phyloP scores from a whole-genome alignment of 2,888 invertebrate genomes.

The Penaeus monodon region DNA sequence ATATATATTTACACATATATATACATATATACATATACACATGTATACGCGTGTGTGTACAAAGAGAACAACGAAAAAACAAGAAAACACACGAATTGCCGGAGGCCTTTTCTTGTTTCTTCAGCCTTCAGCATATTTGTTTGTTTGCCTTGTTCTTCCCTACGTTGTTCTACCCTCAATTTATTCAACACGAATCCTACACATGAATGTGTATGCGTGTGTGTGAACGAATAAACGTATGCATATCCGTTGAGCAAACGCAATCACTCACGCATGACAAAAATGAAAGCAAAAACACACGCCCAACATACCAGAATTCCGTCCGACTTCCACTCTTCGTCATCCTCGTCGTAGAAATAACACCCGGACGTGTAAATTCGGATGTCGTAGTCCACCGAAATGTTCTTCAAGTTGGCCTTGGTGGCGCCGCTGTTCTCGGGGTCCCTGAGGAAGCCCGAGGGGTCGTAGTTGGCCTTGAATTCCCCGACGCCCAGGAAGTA shows the following conservation, averaged over 20 bases:
- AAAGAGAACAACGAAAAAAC: too few relatives aligned
- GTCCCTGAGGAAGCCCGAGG: neutral
- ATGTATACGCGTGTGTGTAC: neutral
- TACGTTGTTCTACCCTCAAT: too few relatives aligned
- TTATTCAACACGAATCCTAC: neutral
- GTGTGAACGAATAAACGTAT: neutral
- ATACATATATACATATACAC: too few relatives aligned
- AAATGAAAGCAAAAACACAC: neutral
- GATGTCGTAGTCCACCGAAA: constrained; percentile 67
- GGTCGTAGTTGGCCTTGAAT: constrained; percentile 2
- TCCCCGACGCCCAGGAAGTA: constrained; percentile 46
- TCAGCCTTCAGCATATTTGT: neutral
- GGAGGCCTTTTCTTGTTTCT: too few relatives aligned
- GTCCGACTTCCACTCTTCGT: neutral
- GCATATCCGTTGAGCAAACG: too few relatives aligned
- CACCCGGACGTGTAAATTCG: constrained; percentile 69
- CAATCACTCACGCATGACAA: too few relatives aligned
- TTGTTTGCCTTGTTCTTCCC: neutral
- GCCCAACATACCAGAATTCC: neutral
- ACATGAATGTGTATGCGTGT: neutral
- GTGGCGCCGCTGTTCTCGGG: neutral
- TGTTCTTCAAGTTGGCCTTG: constrained; percentile 16
- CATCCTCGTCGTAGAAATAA: constrained; percentile 68
- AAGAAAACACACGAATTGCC: too few relatives aligned
- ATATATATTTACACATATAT: too few relatives aligned